A percentile compares a stretch with the other conserved stretches of the same genome.
phyloP scores from a whole-genome alignment of 37 sponge, comb jelly and placozoan genomes.

The Ianthella basta region DNA sequence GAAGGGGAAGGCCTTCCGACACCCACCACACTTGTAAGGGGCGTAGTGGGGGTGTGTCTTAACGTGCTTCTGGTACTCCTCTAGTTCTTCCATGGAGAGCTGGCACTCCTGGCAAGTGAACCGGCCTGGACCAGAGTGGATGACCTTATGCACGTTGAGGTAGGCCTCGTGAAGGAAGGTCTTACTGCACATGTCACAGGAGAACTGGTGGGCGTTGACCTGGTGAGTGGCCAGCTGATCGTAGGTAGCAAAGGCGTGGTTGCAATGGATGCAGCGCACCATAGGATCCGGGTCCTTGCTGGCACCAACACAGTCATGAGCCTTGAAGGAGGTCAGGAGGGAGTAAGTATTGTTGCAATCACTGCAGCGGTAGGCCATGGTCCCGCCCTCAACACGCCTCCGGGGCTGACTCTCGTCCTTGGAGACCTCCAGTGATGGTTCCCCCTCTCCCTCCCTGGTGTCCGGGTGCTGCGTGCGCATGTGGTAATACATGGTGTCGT shows the following conservation, averaged over 20 bases:
- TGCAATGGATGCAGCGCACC: slow-evolving; percentile 30
- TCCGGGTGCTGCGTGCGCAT: slow-evolving; percentile 25
- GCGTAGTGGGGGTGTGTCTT: slow-evolving; percentile 50
- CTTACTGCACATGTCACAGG: slow-evolving; percentile 69
- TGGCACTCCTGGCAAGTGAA: slow-evolving; percentile 28
- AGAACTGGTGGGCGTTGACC: slow-evolving; percentile 46
- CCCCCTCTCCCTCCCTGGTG: neutral
- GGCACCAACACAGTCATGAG: slow-evolving; percentile 23
- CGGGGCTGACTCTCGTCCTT: neutral
- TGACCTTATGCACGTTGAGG: slow-evolving; percentile 64
- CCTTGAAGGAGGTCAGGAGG: slow-evolving; percentile 4
- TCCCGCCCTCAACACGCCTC: slow-evolving; percentile 23
- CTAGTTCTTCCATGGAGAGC: neutral
- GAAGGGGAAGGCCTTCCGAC: neutral
- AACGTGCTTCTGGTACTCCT: slow-evolving; percentile 64
- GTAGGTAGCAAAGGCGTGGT: slow-evolving; percentile 24
- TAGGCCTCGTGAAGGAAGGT: slow-evolving; percentile 68
- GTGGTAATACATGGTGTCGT: slow-evolving; percentile 36
- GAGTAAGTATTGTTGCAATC: neutral
- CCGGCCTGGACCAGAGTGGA: slow-evolving; percentile 48
- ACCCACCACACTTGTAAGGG: neutral
- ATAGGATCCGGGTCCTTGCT: slow-evolving; percentile 9
- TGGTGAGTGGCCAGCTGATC: slow-evolving; percentile 48
- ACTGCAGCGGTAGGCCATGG: slow-evolving; percentile 20
- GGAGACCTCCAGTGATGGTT: too few relatives aligned